phyloP scores from a whole-genome alignment of 2,888 invertebrate genomes.

The Drosophila setosimentum region DNA sequence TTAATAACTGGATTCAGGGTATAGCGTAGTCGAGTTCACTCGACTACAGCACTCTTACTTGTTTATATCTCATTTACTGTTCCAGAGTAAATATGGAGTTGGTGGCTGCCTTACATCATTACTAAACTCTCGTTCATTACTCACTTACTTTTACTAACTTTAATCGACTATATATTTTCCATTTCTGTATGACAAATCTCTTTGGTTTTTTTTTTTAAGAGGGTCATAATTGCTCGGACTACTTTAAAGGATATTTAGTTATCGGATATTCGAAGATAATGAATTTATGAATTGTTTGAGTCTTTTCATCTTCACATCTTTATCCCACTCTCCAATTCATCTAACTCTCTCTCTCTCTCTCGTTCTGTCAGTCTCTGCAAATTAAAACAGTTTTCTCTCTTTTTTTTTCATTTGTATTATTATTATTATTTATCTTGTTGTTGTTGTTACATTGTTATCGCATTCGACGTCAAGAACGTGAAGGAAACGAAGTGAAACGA shows the following conservation, averaged over 20 bases:
- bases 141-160: too few relatives aligned
- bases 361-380: conserved; percentile 14
- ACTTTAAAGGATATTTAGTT: conserved; percentile 39
- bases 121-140: background rate
- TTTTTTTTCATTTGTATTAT: conserved; percentile 15
- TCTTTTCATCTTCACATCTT: conserved; percentile 23
- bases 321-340: background rate
- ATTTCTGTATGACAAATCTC: background rate
- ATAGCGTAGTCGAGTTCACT: too few relatives aligned
- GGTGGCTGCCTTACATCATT: too few relatives aligned
- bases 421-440: conserved; percentile 31
- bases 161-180: background rate
- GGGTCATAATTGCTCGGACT: background rate
- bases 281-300: too few relatives aligned
- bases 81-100: too few relatives aligned
- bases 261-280: background rate
- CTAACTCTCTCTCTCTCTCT: conserved; percentile 5
- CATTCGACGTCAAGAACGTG: conserved; percentile 43
- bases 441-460: conserved; percentile 65
- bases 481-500: conserved; percentile 68
- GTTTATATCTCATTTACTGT: too few relatives aligned
- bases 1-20: too few relatives aligned
- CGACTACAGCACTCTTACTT: too few relatives aligned
- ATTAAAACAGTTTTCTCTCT: conserved; percentile 39
- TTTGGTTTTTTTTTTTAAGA: background rate